phyloP scores from a whole-genome alignment of 2,797 vertebrate species.

The Acropternis orthonyx region DNA sequence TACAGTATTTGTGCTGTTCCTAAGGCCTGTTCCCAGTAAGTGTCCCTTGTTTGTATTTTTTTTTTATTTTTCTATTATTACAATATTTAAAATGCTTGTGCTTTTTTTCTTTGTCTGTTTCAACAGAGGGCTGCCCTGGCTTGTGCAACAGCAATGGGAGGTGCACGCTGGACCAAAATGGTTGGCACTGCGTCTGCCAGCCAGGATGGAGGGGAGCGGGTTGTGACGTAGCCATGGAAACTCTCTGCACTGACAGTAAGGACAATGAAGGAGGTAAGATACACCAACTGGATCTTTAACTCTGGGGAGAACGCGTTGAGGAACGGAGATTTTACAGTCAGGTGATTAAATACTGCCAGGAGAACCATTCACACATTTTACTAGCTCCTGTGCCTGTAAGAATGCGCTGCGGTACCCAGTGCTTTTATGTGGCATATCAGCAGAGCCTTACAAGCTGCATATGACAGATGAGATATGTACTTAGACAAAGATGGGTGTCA shows the following conservation, averaged over 20 bases:
- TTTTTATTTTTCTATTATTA: not conserved
- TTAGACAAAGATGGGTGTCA: not conserved
- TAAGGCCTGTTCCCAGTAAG: conserved; percentile 89
- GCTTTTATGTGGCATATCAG: not conserved
- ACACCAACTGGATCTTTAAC: not conserved
- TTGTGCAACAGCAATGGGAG: conserved; percentile 98
- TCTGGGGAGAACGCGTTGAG: not conserved
- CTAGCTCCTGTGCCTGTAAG: not conserved
- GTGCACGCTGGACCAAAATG: conserved; percentile 95
- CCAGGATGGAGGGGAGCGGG: conserved; percentile 95
- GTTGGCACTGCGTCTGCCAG: conserved; percentile 98
- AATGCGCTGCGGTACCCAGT: not conserved
- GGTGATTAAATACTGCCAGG: not conserved
- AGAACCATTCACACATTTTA: not conserved
- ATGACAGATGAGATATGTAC: not conserved
- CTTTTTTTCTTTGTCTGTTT: conserved; percentile 78
- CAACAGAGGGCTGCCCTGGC: conserved; percentile 95
- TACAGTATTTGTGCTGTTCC: conserved; percentile 87
- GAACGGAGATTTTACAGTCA: not conserved
- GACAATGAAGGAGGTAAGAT: conserved; percentile 97
- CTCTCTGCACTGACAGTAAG: conserved; percentile 94
- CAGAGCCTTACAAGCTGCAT: not conserved
- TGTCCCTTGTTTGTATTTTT: conserved; percentile 83
- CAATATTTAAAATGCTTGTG: conserved; percentile 59
- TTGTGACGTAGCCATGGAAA: conserved; percentile 97